Conservation (phyloP, 2,888 invertebrate species). For the Noctua fimbriata region DNA sequence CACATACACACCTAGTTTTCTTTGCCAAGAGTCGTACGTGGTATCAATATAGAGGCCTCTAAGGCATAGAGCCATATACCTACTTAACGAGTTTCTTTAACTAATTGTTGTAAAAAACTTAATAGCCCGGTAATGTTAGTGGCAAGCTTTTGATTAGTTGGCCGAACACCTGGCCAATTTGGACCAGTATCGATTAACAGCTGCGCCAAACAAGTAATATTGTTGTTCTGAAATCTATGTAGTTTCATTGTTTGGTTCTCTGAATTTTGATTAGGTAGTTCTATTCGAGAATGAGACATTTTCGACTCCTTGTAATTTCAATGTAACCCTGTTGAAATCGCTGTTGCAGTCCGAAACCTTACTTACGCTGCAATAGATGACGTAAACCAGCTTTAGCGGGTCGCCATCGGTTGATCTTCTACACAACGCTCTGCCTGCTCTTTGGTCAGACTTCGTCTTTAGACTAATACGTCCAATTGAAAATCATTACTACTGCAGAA, state of each 20-base stretch:
- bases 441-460: background rate
- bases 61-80: slow-evolving; percentile 10
- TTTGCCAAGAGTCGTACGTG: slow-evolving; percentile 24
- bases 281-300: background rate
- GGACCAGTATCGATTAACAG: slow-evolving; percentile 37
- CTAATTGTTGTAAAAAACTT: slow-evolving; percentile 54
- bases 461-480: slow-evolving; percentile 13
- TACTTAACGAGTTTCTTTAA: slow-evolving; percentile 32
- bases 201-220: slow-evolving; percentile 25
- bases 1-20: slow-evolving; percentile 19
- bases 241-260: slow-evolving; percentile 41
- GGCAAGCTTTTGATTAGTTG: slow-evolving; percentile 26
- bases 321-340: background rate
- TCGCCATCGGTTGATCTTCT: background rate
- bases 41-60: slow-evolving; percentile 29
- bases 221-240: slow-evolving; percentile 22
- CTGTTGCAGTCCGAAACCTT: background rate
- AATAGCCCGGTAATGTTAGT: slow-evolving; percentile 43
- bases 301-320: background rate
- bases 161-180: slow-evolving; percentile 54
- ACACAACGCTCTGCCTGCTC: background rate
- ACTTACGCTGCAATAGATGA: background rate
- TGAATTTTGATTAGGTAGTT: slow-evolving; percentile 31
- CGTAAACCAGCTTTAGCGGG: background rate
- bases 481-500: background rate